Conservation (phyloP, 1,140 invertebrate species). For the Palaemon carinicauda region DNA sequence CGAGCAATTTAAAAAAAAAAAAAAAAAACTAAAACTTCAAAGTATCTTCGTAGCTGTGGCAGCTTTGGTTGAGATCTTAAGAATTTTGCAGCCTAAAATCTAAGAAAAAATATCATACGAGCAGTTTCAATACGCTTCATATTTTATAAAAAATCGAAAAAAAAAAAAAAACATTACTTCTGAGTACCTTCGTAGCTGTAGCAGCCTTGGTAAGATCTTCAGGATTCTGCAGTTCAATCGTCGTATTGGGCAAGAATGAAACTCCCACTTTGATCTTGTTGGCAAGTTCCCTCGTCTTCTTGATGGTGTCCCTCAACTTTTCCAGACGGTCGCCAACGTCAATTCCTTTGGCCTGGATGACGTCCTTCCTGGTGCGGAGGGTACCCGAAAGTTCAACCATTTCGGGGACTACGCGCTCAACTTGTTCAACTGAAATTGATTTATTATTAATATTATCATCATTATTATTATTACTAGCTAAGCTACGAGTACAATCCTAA, state of each 20-base stretch:
- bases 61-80: too few species aligned
- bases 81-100: too few species aligned
- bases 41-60: too few species aligned
- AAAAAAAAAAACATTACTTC: too few species aligned
- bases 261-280: constrained; percentile 76
- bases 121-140: too few species aligned
- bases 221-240: constrained; percentile 85
- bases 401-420: constrained; percentile 73
- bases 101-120: too few species aligned
- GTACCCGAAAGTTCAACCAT: constrained; percentile 70
- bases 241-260: constrained; percentile 82
- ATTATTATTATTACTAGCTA: too few species aligned
- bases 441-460: too few species aligned
- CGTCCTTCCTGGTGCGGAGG: constrained; percentile 70
- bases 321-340: constrained; percentile 76
- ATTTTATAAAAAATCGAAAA: too few species aligned
- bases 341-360: constrained; percentile 65
- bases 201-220: constrained; percentile 81
- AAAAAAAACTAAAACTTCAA: too few species aligned
- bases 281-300: constrained; percentile 79
- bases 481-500: too few species aligned
- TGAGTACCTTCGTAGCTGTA: constrained; percentile 84
- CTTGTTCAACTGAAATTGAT: constrained; percentile 70
- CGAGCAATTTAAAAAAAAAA: too few species aligned
- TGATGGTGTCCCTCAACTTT: constrained; percentile 78